Conservation (phyloP, 2,797 vertebrate genomes). For the Eulemur coronatus region DNA sequence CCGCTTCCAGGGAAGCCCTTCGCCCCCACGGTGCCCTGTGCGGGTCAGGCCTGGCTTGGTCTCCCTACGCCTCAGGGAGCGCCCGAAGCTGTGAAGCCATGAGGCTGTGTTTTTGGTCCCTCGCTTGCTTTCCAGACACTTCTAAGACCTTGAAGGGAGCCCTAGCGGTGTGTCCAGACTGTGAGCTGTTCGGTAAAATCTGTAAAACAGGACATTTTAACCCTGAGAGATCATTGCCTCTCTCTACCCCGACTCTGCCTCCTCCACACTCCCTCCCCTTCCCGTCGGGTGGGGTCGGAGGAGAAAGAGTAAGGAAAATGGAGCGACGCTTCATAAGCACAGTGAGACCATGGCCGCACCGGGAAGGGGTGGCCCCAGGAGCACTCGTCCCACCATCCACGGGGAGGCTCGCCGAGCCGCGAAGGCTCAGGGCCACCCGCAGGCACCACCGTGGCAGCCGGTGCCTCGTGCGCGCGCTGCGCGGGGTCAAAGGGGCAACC, state of each 20-base stretch:
- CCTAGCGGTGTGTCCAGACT: not conserved
- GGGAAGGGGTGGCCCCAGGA: not conserved
- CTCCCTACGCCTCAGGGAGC: not conserved
- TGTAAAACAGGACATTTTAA: not conserved
- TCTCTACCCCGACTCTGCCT: not conserved
- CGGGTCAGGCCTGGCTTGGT: not conserved
- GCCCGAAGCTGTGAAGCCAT: not conserved
- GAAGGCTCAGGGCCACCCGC: not conserved
- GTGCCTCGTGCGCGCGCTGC: not conserved
- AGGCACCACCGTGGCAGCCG: rapidly evolving
- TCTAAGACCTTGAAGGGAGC: not conserved
- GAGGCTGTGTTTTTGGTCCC: not conserved
- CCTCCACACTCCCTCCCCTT: not conserved
- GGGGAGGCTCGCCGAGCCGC: not conserved
- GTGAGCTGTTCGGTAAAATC: not conserved
- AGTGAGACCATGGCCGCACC: not conserved
- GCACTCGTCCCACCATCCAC: rapidly evolving
- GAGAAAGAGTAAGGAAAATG: not conserved
- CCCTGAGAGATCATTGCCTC: not conserved
- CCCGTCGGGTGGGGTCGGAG: not conserved
- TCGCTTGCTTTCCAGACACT: not conserved
- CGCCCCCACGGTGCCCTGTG: rapidly evolving
- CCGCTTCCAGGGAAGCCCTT: no score
- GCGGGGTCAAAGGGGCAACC: not conserved
- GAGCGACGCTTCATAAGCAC: not conserved